These are phyloP conservation scores for Microcebus jonahi DNA, from an alignment of 2,113 vertebrate species.

Conservation along the genomic window DNA sequence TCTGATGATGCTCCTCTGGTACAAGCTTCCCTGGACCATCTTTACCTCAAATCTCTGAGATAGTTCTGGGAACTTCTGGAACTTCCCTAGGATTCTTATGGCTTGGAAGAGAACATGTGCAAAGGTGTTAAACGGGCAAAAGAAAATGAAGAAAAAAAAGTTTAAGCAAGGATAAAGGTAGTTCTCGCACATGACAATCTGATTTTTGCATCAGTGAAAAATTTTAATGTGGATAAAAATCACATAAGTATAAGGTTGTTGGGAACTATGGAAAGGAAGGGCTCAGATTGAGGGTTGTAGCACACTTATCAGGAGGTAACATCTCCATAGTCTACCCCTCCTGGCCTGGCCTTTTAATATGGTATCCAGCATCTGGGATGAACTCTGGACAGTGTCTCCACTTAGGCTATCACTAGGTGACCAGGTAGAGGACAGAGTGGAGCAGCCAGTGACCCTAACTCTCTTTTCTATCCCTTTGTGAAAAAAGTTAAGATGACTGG, in stretches of 20 bases:
- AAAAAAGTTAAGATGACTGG: not conserved
- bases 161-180: not conserved
- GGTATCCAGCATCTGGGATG: not conserved
- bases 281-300: not conserved
- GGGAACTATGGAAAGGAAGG: not conserved
- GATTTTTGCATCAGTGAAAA: conserved; percentile 25
- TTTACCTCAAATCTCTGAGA: not conserved
- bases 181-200: not conserved
- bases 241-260: not conserved
- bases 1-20: not conserved
- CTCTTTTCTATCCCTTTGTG: not conserved
- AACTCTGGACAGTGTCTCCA: not conserved
- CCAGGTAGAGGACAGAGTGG: not conserved
- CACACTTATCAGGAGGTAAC: not conserved
- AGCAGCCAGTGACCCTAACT: not conserved
- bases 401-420: not conserved
- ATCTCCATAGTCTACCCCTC: not conserved
- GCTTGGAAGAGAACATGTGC: not conserved
- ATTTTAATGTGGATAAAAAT: conserved; percentile 72
- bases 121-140: conserved; percentile 27
- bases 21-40: not conserved
- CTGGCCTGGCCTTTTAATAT: not conserved
- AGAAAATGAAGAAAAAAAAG: not conserved
- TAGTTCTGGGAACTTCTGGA: not conserved
- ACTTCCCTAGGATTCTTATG: not conserved